A percentile compares a stretch with the other conserved stretches of the same genome.
Conservation (phyloP, 1,140 invertebrate species). For the Drosophila lacteicornis region DNA sequence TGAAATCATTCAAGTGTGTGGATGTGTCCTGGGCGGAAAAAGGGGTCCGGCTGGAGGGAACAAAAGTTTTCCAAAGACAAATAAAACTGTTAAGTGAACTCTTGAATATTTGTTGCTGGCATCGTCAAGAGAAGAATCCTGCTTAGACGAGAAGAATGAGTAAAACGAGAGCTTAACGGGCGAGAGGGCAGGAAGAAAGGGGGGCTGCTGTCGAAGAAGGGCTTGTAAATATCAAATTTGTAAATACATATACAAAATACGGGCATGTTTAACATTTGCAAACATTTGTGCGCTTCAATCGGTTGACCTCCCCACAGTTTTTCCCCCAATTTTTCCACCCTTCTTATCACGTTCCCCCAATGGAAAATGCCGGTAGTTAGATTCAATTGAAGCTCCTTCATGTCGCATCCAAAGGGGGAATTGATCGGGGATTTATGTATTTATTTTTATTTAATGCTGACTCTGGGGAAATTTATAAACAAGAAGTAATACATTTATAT, state of each 20-base stretch:
- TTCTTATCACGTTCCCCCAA: conserved; percentile 1
- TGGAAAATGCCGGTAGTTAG: conserved; percentile 21
- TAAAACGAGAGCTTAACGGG: neutral
- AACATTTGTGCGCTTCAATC: conserved; percentile 64
- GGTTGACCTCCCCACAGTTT: conserved; percentile 6
- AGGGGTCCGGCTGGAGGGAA: conserved; percentile 17
- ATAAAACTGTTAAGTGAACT: conserved; percentile 82
- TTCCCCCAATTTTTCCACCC: conserved; percentile 11
- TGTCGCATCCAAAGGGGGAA: neutral
- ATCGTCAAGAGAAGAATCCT: conserved; percentile 35
- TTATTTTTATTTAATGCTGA: neutral
- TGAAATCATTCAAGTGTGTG: conserved; percentile 58
- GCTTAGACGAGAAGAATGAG: conserved; percentile 23
- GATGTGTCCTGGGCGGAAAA: conserved; percentile 17
- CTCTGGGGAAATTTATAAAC: too few species aligned
- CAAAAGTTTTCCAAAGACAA: conserved; percentile 79
- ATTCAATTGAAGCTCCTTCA: conserved; percentile 23
- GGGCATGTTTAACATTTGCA: conserved; percentile 80
- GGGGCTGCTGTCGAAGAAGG: conserved; percentile 50
- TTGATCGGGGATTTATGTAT: neutral
- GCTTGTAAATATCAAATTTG: conserved; percentile 80
- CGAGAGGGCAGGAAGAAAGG: neutral
- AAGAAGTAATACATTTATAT: too few species aligned
- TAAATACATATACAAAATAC: conserved; percentile 77
- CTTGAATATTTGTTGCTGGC: conserved; percentile 68